Conservation (phyloP, 2,113 vertebrate species). For the Greenwoodochromis staneri region DNA sequence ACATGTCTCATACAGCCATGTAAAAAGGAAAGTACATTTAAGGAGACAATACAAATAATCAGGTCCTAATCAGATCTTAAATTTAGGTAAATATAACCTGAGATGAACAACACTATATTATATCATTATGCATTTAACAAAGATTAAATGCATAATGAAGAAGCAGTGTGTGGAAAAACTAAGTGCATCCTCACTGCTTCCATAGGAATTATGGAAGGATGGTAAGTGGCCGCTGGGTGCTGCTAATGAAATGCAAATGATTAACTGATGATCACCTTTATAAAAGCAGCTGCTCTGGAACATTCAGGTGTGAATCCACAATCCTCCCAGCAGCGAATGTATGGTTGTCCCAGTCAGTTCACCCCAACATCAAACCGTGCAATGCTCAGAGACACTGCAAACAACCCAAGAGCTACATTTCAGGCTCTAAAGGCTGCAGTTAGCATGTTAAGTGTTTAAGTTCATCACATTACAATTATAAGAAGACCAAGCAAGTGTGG, state of each 20-base stretch:
- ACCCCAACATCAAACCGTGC: not conserved
- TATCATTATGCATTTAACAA: not conserved
- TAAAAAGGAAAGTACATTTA: not conserved
- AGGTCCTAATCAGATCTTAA: not conserved
- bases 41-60: not conserved
- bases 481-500: not conserved
- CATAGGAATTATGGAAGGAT: not conserved
- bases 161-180: not conserved
- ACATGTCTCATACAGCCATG: not conserved
- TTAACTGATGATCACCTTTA: not conserved
- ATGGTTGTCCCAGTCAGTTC: not conserved
- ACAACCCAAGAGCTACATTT: not conserved
- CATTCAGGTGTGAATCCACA: not conserved
- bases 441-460: not conserved
- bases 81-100: accelerated
- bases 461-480: not conserved
- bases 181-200: not conserved
- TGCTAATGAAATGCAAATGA: not conserved
- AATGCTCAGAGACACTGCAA: not conserved
- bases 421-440: not conserved
- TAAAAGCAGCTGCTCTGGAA: not conserved
- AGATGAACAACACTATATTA: not conserved
- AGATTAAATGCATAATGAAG: not conserved
- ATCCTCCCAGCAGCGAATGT: not conserved
- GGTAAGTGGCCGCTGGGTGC: not conserved